Base-by-base conservation (phyloP, 2,888 invertebrate species). In the Rhopalosiphum nymphaeae region DNA sequence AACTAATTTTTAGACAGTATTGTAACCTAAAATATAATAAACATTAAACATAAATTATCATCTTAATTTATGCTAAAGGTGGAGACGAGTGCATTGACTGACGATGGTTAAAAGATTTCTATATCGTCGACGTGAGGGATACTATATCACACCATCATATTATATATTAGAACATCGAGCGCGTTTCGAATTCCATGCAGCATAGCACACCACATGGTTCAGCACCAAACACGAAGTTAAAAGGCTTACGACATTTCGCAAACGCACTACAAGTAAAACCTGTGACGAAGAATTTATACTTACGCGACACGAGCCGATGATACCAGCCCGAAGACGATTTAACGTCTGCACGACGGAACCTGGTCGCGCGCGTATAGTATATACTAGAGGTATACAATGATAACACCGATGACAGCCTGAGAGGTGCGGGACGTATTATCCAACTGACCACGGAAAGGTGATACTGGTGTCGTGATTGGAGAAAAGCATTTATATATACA, bases 401-500 rank as follows among this genome's bases (percentile, higher is more conserved):
- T 44, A 85, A 26, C 85, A 0, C 26, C 86, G 29, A 42, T 86
- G 46, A 29, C 1, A 46, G 86, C 29, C 29, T 46, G 86, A 44
- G 86, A 16, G 26, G 42, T 56, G 67, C n/a, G 86, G 36, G 86
- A 36, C 13, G 89, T 36, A n/a, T 78, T 67, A 67, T 92, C 92
- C 88, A 11, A 84, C 78, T 89, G n/a, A 49, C 57, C 53, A 21
- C 36, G 78, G 89, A 93, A 93, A 93, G 67, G 89, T 89, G 93
- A 93, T 89, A 93, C 89, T 57, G 44, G 89, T 61, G 92, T 93
- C 93, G 93, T 93, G 93, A 93, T 93, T 93, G 42, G 93, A 92
- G 92, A 89, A 85, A 89, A 89, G 93, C 56, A 44, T 78, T 67
- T 53, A 57, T 56, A 89, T 36, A 91, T 42, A 46, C 29, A 29